phyloP scores from a whole-genome alignment of 2,113 vertebrate species.

The Circaetus gallicus region DNA sequence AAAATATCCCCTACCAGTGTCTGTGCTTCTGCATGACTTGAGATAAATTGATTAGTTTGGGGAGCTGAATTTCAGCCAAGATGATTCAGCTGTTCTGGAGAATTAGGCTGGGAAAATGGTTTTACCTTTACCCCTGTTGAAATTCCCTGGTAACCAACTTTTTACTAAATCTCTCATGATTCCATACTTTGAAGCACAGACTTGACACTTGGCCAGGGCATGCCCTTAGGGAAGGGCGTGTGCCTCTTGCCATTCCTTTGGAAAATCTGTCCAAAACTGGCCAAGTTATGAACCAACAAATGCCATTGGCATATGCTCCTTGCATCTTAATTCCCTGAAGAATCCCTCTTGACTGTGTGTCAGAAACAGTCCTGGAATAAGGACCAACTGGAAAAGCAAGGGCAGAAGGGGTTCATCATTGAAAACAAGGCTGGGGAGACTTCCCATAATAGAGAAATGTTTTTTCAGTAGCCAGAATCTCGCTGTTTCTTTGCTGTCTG shows the following conservation, averaged over 20 bases:
- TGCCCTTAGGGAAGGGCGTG: neutral
- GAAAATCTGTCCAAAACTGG: neutral
- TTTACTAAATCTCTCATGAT: neutral
- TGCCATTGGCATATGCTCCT: neutral
- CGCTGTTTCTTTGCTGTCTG: neutral
- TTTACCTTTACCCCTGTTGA: neutral
- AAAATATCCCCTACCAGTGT: neutral
- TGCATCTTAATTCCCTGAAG: neutral
- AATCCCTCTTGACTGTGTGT: neutral
- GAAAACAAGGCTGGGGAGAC: neutral
- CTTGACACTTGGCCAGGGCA: neutral
- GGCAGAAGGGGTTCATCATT: neutral
- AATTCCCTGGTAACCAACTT: neutral
- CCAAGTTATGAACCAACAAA: neutral
- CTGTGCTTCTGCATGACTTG: neutral
- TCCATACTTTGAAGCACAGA: neutral
- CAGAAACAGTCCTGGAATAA: neutral
- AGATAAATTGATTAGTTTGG: neutral
- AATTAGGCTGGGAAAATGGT: neutral
- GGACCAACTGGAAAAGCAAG: neutral
- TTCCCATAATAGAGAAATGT: neutral
- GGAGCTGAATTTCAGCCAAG: neutral
- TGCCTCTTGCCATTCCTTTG: constrained; percentile 1
- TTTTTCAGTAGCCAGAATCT: neutral
- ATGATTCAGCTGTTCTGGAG: neutral